phyloP scores from a whole-genome alignment of 2,888 invertebrate species.

The Penaeus monodon region DNA sequence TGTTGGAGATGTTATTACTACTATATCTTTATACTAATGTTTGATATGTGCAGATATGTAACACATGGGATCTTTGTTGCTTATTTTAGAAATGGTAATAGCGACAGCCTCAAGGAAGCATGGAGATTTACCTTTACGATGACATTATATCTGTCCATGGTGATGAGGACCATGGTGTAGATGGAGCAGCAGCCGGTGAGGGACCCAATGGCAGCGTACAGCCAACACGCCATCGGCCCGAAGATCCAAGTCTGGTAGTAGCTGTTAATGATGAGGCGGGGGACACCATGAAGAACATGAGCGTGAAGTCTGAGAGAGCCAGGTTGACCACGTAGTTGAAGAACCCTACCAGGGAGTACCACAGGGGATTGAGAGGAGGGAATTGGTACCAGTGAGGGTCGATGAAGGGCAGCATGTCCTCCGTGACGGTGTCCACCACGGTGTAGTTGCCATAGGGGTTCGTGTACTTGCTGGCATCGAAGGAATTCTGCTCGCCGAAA shows the following conservation, averaged over 20 bases:
- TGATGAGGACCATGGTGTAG: slow-evolving; percentile 93
- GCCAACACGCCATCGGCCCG: slow-evolving; percentile 77
- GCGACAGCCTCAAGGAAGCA: slow-evolving; percentile 76
- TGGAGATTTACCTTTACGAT: slow-evolving; percentile 72
- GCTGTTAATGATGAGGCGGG: slow-evolving; percentile 39
- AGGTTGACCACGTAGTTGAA: slow-evolving; percentile 51
- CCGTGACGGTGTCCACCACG: slow-evolving; percentile 73
- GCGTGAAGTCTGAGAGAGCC: slow-evolving; percentile 87
- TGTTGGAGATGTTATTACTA: too few relatives aligned
- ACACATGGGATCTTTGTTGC: too few relatives aligned
- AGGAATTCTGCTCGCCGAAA: too few relatives aligned
- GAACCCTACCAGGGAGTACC: slow-evolving; percentile 67
- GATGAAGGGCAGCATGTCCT: slow-evolving; percentile 67
- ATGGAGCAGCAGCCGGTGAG: slow-evolving; percentile 91
- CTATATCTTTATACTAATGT: too few relatives aligned
- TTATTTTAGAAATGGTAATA: slow-evolving; percentile 77
- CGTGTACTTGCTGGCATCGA: slow-evolving; percentile 12
- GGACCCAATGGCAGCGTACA: slow-evolving; percentile 89
- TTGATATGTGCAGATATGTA: too few relatives aligned
- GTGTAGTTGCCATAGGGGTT: slow-evolving; percentile 76
- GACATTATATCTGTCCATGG: slow-evolving; percentile 78
- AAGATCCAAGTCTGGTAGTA: slow-evolving; percentile 44
- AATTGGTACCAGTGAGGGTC: slow-evolving; percentile 68
- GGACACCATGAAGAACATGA: slow-evolving; percentile 77
- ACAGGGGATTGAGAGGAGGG: slow-evolving; percentile 67